Base-by-base conservation (phyloP, 2,797 vertebrate genomes). In the Glyptemys insculpta region DNA sequence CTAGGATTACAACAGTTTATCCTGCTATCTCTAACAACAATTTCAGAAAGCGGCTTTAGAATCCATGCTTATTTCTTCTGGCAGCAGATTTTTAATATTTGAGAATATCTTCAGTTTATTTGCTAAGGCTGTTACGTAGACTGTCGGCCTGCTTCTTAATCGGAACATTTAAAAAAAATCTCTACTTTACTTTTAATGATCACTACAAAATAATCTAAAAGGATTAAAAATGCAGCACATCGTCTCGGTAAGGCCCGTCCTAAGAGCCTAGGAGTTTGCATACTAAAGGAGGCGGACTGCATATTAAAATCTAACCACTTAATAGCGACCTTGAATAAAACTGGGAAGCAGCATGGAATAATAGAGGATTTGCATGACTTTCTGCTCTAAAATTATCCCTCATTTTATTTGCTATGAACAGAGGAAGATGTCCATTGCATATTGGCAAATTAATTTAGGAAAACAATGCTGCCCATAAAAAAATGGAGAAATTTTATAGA, bases 1-100 rank as follows among this genome's bases (percentile, higher is more conserved):
- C 83, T 81, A 74, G 96, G 97, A 97, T 97, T 97, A 97, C 95
- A 96, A 89, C 87, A 83, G 95, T 2, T 97, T 97, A 97, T 94
- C 83, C 95, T 92, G 72, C 95, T 97, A 92, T 97, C 96, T 96
- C 79, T 90, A 95, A 82, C 93, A 97, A 93, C 93, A 92, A 94
- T 95, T 94, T 96, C 0, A 0, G 91, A 96, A 97, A 97, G 89
- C 85, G 65, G 92, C 83, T 97, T 96, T 97, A 88, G 86, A 92
- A 95, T 91, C 86, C 86, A 52, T 25, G 37, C 65, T 95, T 31
- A 4, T 82, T 96, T 95, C 86, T 92, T 97, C 92, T 96, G 93
- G 91, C 92, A 97, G 92, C 79, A 79, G 44, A 47, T 92, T 94
- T 97, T 87, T 80, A 94, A 88, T 94, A 94, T 96, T 95, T 96